Percentiles rank a stretch among this genome's conserved stretches.
These are phyloP conservation scores for Diorhabda elongata DNA, from an alignment of 1,140 invertebrate genomes.

Conservation along the genomic window DNA sequence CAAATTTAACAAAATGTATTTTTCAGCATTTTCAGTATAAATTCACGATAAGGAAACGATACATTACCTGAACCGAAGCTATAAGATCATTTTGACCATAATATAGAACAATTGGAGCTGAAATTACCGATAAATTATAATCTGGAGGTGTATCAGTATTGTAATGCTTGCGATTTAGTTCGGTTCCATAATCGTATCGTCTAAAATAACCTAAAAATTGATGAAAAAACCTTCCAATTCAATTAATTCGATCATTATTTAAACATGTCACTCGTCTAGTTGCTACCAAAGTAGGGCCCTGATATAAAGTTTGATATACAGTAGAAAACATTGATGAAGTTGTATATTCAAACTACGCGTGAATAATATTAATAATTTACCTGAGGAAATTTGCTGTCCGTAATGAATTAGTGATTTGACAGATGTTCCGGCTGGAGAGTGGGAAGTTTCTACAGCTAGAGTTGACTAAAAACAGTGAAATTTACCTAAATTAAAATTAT, in stretches of 20 bases:
- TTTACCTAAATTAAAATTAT: no score
- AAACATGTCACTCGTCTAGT: no score
- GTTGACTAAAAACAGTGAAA: no score
- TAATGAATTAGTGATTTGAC: conserved; percentile 23
- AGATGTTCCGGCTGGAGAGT: conserved; percentile 24
- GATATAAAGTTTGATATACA: no score
- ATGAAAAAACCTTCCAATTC: no score
- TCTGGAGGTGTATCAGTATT: conserved; percentile 16
- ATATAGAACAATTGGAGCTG: conserved; percentile 18
- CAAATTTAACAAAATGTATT: no score
- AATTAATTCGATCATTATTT: no score
- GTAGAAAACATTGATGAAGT: no score
- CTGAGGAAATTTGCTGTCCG: conserved; percentile 23
- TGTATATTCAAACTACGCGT: no score
- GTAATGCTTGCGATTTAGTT: conserved; percentile 19
- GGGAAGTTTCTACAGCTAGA: not conserved
- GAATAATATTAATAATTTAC: conserved; percentile 5
- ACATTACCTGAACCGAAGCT: not conserved
- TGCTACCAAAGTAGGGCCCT: no score
- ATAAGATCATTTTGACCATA: conserved; percentile 26
- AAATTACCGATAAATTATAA: conserved; percentile 18
- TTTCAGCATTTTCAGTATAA: no score
- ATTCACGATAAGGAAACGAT: no score
- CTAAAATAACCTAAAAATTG: conserved; percentile 24
- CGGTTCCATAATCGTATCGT: conserved; percentile 28